Evolutionary conservation across 1,140 invertebrate species (phyloP), one percentile per base, ranked within the genome.

Genomic region (Leptoteleia sp.): DNA sequence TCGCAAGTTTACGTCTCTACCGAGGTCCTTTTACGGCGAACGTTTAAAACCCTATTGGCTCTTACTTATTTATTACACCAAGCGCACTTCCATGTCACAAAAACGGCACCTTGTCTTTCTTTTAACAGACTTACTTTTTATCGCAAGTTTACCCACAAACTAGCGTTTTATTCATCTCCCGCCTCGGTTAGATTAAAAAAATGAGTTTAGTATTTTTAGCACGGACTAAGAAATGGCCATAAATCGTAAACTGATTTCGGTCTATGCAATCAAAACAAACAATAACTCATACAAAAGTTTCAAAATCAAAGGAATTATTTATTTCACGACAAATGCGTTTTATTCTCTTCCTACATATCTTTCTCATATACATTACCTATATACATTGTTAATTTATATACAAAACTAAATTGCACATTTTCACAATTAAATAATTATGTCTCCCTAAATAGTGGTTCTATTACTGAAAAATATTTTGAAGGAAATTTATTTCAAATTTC

Each of bases 61-160:
- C 72, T 83, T 85, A 85, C 79, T 85, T 85, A 85, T 86, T 86
- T 85, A 86, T 87, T 79, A 83, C 79, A 77, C 42, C 64, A 13
- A 72, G 68, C 61, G 55, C 55, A 72, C 61, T 72, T 79, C 54
- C 68, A 47, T 73, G 57, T 70, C 68, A 72, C 55, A 65, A 77
- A 71, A 77, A 65, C 52, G 59, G 38, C 67, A 71, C 75, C 75
- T 71, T 71, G 75, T 77, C 75, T 77, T 77, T 71, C 59, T 77
- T 65, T 79, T 73, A 79, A 79, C 62, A 37, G 62, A 73, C 76
- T 68, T 79, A 70, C 55, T 70, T 79, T 73, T 73, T 73, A 79
- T 79, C 70, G 57, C 52, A 29, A 33, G 43, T 65, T 48, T 67
- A 42, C 59, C 75, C 45, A 40, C 59, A 61, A 61, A 71, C 65